Conservation (phyloP, 1,140 invertebrate species). For the Eueides isabella region DNA sequence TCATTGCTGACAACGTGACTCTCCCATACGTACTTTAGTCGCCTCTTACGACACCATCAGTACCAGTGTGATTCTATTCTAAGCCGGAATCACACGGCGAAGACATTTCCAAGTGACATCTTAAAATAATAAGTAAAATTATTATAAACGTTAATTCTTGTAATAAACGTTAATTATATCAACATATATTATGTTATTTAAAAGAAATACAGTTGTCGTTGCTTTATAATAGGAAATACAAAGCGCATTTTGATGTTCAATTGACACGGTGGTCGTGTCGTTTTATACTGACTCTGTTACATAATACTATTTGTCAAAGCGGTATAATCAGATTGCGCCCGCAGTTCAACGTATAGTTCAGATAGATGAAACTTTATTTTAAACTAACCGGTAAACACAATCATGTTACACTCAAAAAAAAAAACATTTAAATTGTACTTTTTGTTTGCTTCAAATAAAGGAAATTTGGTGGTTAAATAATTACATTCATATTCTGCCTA, state of each 20-base stretch:
- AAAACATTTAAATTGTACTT: not conserved
- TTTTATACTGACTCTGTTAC: slow-evolving; percentile 7
- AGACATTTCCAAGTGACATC: not conserved
- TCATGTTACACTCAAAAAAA: not conserved
- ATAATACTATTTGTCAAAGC: slow-evolving; percentile 27
- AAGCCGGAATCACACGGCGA: no score
- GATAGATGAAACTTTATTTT: slow-evolving; percentile 1
- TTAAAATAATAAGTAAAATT: not conserved
- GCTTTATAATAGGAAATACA: not conserved
- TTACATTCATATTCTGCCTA: not conserved
- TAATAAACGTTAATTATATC: no score
- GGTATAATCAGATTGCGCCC: slow-evolving; percentile 1
- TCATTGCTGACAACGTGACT: no score
- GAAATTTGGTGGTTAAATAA: not conserved
- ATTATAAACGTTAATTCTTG: not conserved
- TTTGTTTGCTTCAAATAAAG: not conserved
- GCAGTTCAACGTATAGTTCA: not conserved
- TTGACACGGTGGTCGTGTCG: not conserved
- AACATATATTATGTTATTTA: no score
- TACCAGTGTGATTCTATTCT: no score
- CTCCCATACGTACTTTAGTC: no score
- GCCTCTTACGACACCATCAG: no score
- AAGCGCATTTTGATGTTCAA: not conserved
- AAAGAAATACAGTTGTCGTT: no score
- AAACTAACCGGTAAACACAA: not conserved